Base-by-base conservation (phyloP, 1,140 invertebrate species). In the Aphelenchoides fujianensis region DNA sequence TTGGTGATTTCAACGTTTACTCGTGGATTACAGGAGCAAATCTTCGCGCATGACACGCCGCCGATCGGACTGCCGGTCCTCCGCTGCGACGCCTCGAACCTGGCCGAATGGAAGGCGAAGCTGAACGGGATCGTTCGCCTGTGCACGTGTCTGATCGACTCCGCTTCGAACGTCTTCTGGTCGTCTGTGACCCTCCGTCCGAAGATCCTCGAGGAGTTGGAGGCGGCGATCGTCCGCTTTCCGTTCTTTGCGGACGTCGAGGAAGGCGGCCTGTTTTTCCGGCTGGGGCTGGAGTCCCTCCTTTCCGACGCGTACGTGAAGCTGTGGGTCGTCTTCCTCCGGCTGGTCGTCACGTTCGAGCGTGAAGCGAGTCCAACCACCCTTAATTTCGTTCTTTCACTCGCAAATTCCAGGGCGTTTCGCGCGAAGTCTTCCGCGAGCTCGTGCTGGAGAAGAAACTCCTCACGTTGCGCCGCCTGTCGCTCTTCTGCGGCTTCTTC, bases 111-210 rank as follows among this genome's bases (percentile, higher is more conserved):
- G 59, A n/a, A n/a, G 28, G 16, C 16, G 2, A 1, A 31, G 36
- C 16, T 31, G 1, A 31, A 61, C 19, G 59, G 27, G 19, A 19
- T 61, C 16, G 19, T 31, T 19, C n/a, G 36, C n/a, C 31, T 61
- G 2, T 61, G n/a, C 31, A n/a, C 31, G 31, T 61, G n/a, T 31
- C 27, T 61, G 31, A 31, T 61, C 27, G 31, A n/a, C 16, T 61
- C 59, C 16, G 36, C n/a, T n/a, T 61, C 59, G 1, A 61, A 61
- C 59, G 59, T 61, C 59, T 61, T 61, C 27, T 61, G 59, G 59
- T 61, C 59, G 27, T 48, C 59, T 16, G 2, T 61, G n/a, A 30
- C 27, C 36, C 27, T 61, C 16, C 16, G 59, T 2, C 59, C 59
- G 16, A 16, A 19, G 30, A 61, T 61, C 36, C 59, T 61, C 16